Evolutionary conservation across 2,888 invertebrate genomes (phyloP), one percentile per base, ranked within the genome.

Genomic region (Diogma glabrata): DNA sequence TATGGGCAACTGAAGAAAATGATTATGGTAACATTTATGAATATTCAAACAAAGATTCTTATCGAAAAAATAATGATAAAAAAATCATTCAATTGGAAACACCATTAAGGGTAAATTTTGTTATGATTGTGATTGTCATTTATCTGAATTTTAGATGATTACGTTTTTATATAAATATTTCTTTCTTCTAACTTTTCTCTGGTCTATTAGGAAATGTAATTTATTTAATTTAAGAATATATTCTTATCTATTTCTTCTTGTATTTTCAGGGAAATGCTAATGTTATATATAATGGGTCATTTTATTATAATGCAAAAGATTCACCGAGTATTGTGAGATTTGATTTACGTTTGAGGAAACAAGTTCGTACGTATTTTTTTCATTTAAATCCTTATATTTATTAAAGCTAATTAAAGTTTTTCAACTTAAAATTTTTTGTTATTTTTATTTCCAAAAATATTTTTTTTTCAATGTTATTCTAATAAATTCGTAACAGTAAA

Each of bases 201-300:
- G n/a, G n/a, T n/a, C n/a, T n/a, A n/a, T n/a, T n/a, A n/a, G n/a
- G n/a, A n/a, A n/a, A n/a, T n/a, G n/a, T n/a, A n/a, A n/a, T n/a
- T n/a, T n/a, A n/a, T n/a, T n/a, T n/a, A 28, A 28, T 3, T 10
- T 28, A n/a, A 28, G 10, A 28, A 28, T 40, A 46, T 24, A 26
- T 22, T 30, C 48, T 54, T 22, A 38, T 49, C 40, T 47, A 40
- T 50, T 54, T 19, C 8, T 12, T 40, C 48, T 47, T 67, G 51
- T 58, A 58, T 22, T 61, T 63, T 54, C 74, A 89, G 82, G 97
- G 97, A 2, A 97, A 95, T 63, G 88, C 93, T 2, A 95, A 97
- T 69, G 82, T 94, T n/a, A 81, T 99, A 0, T 92, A 85, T 73
- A 89, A 93, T 62, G 92, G 93, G 0, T 89, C 89, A 1, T 94